phyloP scores from a whole-genome alignment of 2,797 vertebrate species.

The Heteromormyrus szaboi region DNA sequence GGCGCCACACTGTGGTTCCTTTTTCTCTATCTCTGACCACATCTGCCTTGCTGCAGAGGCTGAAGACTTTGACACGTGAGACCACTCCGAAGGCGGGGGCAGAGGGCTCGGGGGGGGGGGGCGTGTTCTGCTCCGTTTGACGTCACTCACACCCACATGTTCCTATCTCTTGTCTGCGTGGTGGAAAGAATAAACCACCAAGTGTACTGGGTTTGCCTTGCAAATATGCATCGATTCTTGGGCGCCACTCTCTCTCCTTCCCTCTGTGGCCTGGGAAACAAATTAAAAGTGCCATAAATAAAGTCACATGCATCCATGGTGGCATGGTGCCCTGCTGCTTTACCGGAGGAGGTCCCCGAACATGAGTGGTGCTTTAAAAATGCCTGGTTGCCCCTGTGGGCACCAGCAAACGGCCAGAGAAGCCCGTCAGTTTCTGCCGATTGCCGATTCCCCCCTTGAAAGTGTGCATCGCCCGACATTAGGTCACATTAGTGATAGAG shows the following conservation, averaged over 20 bases:
- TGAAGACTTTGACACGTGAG: neutral
- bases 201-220: neutral
- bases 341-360: neutral
- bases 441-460: neutral
- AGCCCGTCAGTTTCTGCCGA: neutral
- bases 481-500: neutral
- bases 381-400: neutral
- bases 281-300: neutral
- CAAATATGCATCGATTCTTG: neutral
- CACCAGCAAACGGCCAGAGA: neutral
- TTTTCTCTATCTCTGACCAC: neutral
- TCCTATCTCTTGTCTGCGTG: slow-evolving; percentile 15
- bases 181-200: slow-evolving; percentile 5
- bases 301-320: neutral
- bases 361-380: neutral
- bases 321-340: neutral
- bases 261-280: neutral
- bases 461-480: neutral
- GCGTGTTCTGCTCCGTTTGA: neutral
- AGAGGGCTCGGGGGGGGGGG: neutral
- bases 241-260: neutral
- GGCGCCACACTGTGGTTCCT: neutral
- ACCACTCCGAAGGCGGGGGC: neutral
- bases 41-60: neutral
- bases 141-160: slow-evolving; percentile 20